A percentile compares a stretch with the other conserved stretches of the same genome.
Conservation (phyloP, 2,888 invertebrate species). For the Oxyscelio sp. region DNA sequence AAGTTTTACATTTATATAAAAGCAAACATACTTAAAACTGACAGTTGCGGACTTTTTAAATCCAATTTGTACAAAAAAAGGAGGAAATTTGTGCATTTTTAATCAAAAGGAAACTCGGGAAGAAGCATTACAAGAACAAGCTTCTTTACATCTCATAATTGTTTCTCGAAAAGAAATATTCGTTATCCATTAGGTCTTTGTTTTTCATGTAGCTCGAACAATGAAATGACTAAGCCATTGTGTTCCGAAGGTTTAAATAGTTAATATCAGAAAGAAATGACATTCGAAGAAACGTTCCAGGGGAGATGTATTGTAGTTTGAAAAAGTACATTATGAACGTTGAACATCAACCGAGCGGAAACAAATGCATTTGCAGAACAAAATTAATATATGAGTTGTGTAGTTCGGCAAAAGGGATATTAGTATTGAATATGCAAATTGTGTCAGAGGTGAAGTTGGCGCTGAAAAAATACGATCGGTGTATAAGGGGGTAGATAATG, state of each 20-base stretch:
- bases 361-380: slow-evolving; percentile 65
- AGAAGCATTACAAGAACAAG: no score
- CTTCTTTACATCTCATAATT: no score
- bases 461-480: slow-evolving; percentile 37
- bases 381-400: slow-evolving; percentile 59
- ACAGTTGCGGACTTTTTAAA: no score
- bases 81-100: no score
- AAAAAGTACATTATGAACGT: slow-evolving; percentile 57
- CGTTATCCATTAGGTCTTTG: slow-evolving; percentile 42
- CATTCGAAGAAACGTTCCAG: slow-evolving; percentile 53
- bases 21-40: no score
- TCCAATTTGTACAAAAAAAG: no score
- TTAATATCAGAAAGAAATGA: slow-evolving; percentile 67
- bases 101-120: no score
- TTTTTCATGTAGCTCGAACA: slow-evolving; percentile 51
- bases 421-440: slow-evolving; percentile 69
- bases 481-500: slow-evolving; percentile 8
- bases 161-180: slow-evolving; percentile 49
- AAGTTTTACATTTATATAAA: no score
- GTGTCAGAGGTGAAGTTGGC: slow-evolving; percentile 63
- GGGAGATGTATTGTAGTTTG: slow-evolving; percentile 46
- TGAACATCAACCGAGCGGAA: slow-evolving; percentile 62
- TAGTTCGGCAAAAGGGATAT: slow-evolving; percentile 61
- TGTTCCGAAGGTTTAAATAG: slow-evolving; percentile 51
- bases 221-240: slow-evolving; percentile 61